Conservation (phyloP, 2,888 invertebrate genomes). For the Masnerella sp. region DNA sequence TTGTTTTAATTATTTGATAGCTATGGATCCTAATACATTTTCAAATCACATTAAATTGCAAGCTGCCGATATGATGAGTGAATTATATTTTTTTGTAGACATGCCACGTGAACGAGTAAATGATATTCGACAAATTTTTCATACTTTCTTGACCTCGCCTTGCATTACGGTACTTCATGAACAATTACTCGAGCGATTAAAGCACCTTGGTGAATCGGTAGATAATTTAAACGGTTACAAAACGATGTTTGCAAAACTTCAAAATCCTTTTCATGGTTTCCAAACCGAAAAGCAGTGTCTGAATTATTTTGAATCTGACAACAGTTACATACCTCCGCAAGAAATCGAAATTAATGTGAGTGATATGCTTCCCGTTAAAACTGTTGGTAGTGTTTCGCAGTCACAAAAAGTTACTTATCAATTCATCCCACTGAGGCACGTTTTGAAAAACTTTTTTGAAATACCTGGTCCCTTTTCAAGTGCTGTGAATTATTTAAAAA, state of each 20-base stretch:
- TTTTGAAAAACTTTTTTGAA: conserved; percentile 38
- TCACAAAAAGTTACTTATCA: conserved; percentile 11
- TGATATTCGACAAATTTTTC: conserved; percentile 22
- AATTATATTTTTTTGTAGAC: conserved; percentile 8
- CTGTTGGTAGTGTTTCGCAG: neutral
- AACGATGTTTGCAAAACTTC: too few relatives aligned
- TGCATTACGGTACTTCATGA: neutral
- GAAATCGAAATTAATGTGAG: conserved; percentile 2
- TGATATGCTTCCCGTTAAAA: neutral
- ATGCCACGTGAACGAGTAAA: conserved; percentile 19
- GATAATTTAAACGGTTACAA: conserved; percentile 25
- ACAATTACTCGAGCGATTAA: conserved; percentile 24
- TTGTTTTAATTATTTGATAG: too few relatives aligned
- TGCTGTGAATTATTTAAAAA: conserved; percentile 37
- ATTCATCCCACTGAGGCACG: conserved; percentile 40
- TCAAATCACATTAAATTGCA: too few relatives aligned
- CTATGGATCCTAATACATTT: conserved; percentile 10
- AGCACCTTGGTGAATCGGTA: conserved; percentile 19
- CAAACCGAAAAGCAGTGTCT: conserved; percentile 47
- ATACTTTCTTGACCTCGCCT: conserved; percentile 1
- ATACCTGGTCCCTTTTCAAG: conserved; percentile 26
- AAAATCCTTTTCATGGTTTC: conserved; percentile 28
- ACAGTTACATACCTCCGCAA: conserved; percentile 13
- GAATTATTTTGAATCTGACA: conserved; percentile 11
- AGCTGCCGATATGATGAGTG: conserved; percentile 1